Evolutionary conservation across 2,888 invertebrate genomes (phyloP), one percentile per base, ranked within the genome.

Genomic region (Drosophila kanekoi): DNA sequence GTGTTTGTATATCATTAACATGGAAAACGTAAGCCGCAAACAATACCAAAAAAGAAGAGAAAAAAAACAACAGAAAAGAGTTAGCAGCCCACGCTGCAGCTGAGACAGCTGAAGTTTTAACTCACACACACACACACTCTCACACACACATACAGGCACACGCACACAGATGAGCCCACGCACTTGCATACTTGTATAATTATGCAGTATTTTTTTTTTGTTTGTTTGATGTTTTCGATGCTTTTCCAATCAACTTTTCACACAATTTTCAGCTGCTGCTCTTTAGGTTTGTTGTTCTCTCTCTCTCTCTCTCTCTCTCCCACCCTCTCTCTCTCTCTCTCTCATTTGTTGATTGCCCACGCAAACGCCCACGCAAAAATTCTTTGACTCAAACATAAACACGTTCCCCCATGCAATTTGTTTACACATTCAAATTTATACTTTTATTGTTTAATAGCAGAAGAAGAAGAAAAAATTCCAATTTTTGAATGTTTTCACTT

Each of bases 1-100:
- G 59, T 84, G 86, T 83, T 83, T 83, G 83, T 86, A 83, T 83
- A 83, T 77, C 78, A 83, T 86, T 83, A 86, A 82, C 83, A 78
- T 73, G 73, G 61, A 82, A 77, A 85, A 75, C 53, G 61, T 69
- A 80, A 84, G 76, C 79, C 68, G 62, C 56, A 57, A 71, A 43
- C 13, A n/a, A 40, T 40, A 16, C 40, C 11, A 51, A 33, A 14
- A 62, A 23, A 52, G 5, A 45, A 41, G n/a, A n/a, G n/a, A n/a
- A n/a, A n/a, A n/a, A n/a, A n/a, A n/a, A n/a, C n/a, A n/a, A n/a
- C n/a, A 57, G 2, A 74, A 81, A 82, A 79, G 77, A 79, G 82
- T 80, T 82, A 67, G 57, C 59, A 53, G 73, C 85, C 82, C 82
- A 79, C 82, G 72, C 79, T 51, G 53, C 63, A 72, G 67, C 67